Evolutionary conservation across 2,797 vertebrate genomes (phyloP), one percentile per base, ranked within the genome.

Genomic region (Yasuhikotakia modesta): DNA sequence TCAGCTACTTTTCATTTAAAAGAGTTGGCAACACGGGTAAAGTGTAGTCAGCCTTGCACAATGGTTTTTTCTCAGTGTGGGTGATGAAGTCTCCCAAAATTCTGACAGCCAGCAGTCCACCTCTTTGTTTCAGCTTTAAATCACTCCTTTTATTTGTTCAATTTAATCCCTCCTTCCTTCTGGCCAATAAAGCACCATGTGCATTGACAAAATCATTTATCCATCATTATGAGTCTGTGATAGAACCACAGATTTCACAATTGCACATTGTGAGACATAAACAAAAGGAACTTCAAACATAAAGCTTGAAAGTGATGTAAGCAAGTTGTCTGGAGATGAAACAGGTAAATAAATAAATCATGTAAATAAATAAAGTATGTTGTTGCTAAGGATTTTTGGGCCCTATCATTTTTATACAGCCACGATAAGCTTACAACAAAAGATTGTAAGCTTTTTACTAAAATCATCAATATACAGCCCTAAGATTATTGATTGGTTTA

Each of bases 1-100:
- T 27, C 27, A 27, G 27, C 27, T 27, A 27, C 27, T 27, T 27
- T 27, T 27, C 4, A 27, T 27, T 27, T 27, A 27, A 27, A 27
- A 27, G 2, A 27, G 27, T 27, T 27, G 27, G 27, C 27, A 27
- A 27, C 27, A 27, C 27, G 2, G 27, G 27, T 85, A 80, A 84
- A 85, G 86, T 77, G 80, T 80, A 78, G 87, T 86, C 83, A 86
- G 85, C 76, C 83, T 39, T 48, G 12, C 82, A 90, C 88, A 91
- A 92, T 88, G 82, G 86, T 81, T 83, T 35, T 89, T 90, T 92
- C 85, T 90, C 84, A 84, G 85, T 78, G 60, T 84, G 83, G 80
- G 81, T 73, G 79, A 86, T 78, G 60, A 69, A 82, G 81, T 83
- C 80, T 78, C 81, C 71, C 76, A 76, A 83, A 79, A 85, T 58